Evolutionary conservation across 2,888 invertebrate species (phyloP).

Genomic region (Pherbina coryleti): DNA sequence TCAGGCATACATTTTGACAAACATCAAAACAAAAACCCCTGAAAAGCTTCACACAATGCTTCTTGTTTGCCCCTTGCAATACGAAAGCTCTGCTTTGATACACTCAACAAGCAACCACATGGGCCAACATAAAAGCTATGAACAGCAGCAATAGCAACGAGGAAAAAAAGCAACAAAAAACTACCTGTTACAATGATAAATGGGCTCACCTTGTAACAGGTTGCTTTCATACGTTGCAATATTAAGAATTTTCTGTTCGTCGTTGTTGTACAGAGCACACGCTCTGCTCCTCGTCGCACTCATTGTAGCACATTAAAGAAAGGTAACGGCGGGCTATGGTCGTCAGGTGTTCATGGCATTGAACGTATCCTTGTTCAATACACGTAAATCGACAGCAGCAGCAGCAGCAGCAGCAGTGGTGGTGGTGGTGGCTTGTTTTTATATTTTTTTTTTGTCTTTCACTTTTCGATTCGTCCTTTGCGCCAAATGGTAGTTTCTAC

Average conservation of each 20-base stretch:
- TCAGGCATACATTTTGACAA: no score
- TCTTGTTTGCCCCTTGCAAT: background rate
- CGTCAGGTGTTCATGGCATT: conserved; percentile 36
- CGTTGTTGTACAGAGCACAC: background rate
- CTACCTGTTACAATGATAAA: conserved; percentile 47
- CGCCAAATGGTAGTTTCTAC: background rate
- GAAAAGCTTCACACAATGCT: background rate
- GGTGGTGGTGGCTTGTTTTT: conserved; percentile 1
- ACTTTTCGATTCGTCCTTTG: background rate
- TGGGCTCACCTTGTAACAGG: conserved; percentile 45
- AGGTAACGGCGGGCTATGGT: background rate
- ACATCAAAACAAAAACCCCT: no score
- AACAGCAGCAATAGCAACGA: conserved; percentile 1
- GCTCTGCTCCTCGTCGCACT: background rate
- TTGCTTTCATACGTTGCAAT: conserved; percentile 24
- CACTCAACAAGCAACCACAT: background rate
- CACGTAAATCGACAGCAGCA: conserved; percentile 17
- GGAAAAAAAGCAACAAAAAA: conserved; percentile 10
- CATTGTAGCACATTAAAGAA: background rate
- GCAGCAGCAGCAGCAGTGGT: background rate
- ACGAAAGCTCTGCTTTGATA: background rate
- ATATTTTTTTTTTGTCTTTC: background rate
- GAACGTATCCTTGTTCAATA: conserved; percentile 35
- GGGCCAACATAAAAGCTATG: background rate
- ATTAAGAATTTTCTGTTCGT: background rate